Evolutionary conservation across 2,113 vertebrate genomes (phyloP), one percentile per base, ranked within the genome.

Genomic region (Polypterus bichir): DNA sequence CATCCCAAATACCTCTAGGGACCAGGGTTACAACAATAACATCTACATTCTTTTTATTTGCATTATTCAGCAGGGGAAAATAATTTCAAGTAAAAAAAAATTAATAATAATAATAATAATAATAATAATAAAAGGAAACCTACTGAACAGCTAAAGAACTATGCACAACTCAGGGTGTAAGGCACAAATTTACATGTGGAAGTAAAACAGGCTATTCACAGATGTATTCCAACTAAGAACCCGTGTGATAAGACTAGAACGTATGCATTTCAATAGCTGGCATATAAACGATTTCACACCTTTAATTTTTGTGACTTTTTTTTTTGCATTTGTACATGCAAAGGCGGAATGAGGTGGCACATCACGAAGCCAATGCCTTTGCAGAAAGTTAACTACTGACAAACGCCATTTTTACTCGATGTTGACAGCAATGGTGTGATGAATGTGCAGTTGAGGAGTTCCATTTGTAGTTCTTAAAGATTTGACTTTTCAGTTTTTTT

Each of bases 121-220:
- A 27, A 27, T 27, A 76, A 70, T 62, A 79, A 77, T 71, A 81
- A 73, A 68, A 81, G 66, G 72, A 80, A 76, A 86, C 79, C 76
- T 72, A 78, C 73, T 82, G 78, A 86, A 95, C 87, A 88, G 78
- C 82, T 90, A 83, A 76, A 92, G 88, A 92, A 83, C 83, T 86
- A 83, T 86, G 91, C 88, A 97, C 91, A 94, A 96, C 88, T 90
- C 74, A 88, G 79, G 90, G 93, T 90, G 91, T 98, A 98, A 98
- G 94, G 96, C 96, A 98, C 96, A 96, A 90, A 97, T 97, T 92
- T 94, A 98, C 96, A 98, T 87, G 92, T 95, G 93, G 92, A 93
- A 89, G 83, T 88, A 83, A 83, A 91, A 90, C 85, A 93, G 89
- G 85, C 81, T 88, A 87, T 86, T 86, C 87, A 92, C 87, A 83